Base-by-base conservation (phyloP, 2,888 invertebrate species). In the Mythimna lalbum region DNA sequence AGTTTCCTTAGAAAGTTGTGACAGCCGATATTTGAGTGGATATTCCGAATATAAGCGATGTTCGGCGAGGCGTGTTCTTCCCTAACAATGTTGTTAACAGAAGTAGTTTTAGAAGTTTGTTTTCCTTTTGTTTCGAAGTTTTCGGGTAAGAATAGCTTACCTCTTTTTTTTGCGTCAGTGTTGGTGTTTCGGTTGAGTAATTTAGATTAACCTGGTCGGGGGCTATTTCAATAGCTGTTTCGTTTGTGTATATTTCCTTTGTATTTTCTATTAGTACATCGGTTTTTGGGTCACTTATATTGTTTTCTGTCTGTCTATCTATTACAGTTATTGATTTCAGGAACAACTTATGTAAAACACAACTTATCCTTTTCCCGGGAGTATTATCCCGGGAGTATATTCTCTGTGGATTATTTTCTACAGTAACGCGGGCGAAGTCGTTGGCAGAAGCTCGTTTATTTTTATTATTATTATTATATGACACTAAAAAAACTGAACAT, bases 11-110 rank as follows among this genome's bases (percentile, higher is more conserved):
- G 61, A 65, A 78, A 78, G 65, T 70, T 73, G 33, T 52, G 68
- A 68, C 65, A 31, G 50, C 39, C 69, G 66, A 76, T 75, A 74
- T 79, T 73, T 80, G 70, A 80, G 80, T 80, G 69, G 64, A 49
- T 77, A 50, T 74, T 69, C 36, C 53, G 61, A 19, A 64, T 74
- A 77, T 71, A 69, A 68, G 65, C 39, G 63, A 27, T 68, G 59
- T 66, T 80, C 39, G 19, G 1, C 19, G 55, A 64, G 77, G 36
- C 80, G 62, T 63, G 19, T 7, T n/a, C 55, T 23, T 64, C 39
- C 59, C 55, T 52, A 73, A 80, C 53, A 60, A 68, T 57, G 33
- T 66, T 80, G 73, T 65, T 60, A 68, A 52, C 52, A 62, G 53
- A 55, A 71, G 67, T 79, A 67, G 73, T 63, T 57, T 59, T 31